A percentile compares a stretch with the other conserved stretches of the same genome.
These are phyloP conservation scores for Hylaeus volcanicus DNA, from an alignment of 1,140 invertebrate species.

Conservation along the genomic window DNA sequence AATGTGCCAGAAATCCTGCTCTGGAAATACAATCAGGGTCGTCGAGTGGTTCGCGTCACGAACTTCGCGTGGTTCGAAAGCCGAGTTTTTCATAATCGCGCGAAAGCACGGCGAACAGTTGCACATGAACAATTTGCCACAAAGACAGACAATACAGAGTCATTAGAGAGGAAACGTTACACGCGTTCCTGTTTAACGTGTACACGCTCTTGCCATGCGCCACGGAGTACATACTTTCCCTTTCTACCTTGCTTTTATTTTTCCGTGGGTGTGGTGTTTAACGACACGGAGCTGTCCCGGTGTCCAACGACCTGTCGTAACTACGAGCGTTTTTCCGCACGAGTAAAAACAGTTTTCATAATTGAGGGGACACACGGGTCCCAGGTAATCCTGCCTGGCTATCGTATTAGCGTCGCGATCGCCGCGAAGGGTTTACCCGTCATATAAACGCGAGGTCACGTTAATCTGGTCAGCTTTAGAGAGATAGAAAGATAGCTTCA, in stretches of 20 bases:
- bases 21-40: too few species aligned
- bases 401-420: conserved; percentile 21
- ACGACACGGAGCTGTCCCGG: neutral
- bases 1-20: too few species aligned
- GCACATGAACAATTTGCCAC: conserved; percentile 5
- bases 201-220: neutral
- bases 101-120: neutral
- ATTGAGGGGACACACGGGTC: conserved; percentile 32
- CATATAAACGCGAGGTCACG: neutral
- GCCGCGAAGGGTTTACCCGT: neutral
- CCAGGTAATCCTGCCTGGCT: neutral
- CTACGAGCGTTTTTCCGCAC: conserved; percentile 29
- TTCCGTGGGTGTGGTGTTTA: neutral
- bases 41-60: too few species aligned
- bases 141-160: conserved; percentile 20
- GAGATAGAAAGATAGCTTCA: too few species aligned
- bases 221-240: conserved; percentile 8
- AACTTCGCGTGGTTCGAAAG: neutral
- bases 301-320: conserved; percentile 18
- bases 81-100: conserved; percentile 16
- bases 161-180: conserved; percentile 37
- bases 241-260: neutral
- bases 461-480: neutral
- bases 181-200: conserved; percentile 5
- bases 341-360: conserved; percentile 41